These are phyloP conservation scores for Sialis fuliginosa DNA, from an alignment of 2,888 invertebrate species.

Conservation along the genomic window DNA sequence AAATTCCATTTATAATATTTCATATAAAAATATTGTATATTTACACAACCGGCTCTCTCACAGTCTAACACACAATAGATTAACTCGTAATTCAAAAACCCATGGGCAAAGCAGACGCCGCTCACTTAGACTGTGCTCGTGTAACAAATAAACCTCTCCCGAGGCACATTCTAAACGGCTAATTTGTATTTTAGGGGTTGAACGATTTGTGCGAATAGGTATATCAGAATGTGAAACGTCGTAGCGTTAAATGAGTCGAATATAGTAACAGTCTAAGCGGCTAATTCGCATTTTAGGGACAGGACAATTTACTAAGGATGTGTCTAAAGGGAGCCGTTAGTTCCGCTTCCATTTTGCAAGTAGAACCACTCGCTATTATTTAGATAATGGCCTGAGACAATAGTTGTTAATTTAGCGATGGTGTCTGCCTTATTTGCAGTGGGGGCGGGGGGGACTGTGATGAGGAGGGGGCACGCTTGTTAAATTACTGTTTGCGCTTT, in stretches of 20 bases:
- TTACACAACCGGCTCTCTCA: not conserved
- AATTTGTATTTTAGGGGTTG: not conserved
- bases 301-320: constrained; percentile 7
- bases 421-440: too few species aligned
- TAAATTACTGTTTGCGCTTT: too few species aligned
- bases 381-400: constrained; percentile 3
- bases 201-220: too few species aligned
- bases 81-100: not conserved
- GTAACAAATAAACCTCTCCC: not conserved
- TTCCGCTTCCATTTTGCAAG: constrained; percentile 7
- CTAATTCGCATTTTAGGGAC: constrained; percentile 4
- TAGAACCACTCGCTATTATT: constrained; percentile 1
- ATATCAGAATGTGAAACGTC: too few species aligned
- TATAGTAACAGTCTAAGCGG: constrained; percentile 12
- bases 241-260: not conserved
- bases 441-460: too few species aligned
- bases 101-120: not conserved
- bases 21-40: not conserved
- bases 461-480: too few species aligned
- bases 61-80: not conserved
- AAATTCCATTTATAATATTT: not conserved
- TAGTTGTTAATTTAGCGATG: constrained; percentile 2
- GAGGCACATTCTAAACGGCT: not conserved
- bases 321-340: constrained; percentile 6
- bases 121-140: not conserved